phyloP scores from a whole-genome alignment of 2,797 vertebrate genomes.

The Heterohyrax brucei region DNA sequence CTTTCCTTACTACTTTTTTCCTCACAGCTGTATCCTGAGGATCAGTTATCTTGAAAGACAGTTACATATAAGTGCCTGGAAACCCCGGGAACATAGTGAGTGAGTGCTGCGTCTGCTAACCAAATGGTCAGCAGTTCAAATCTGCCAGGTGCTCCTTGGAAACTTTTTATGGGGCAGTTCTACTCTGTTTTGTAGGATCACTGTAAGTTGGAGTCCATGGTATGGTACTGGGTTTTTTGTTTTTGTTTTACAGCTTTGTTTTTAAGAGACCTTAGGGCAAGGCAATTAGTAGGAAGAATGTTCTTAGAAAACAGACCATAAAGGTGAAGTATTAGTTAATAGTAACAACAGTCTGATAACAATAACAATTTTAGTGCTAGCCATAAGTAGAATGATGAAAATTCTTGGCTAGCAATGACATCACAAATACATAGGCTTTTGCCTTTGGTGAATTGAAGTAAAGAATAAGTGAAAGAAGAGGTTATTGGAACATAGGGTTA shows the following conservation, averaged over 20 bases:
- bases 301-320: not conserved
- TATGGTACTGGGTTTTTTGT: too few species aligned
- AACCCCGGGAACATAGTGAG: too few species aligned
- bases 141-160: too few species aligned
- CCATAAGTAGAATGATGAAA: not conserved
- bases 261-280: not conserved
- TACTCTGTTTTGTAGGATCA: too few species aligned
- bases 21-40: not conserved
- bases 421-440: not conserved
- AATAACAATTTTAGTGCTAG: not conserved
- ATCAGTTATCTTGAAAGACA: not conserved
- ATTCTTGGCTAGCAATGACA: not conserved
- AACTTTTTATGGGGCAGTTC: too few species aligned
- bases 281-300: not conserved
- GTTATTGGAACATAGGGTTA: not conserved
- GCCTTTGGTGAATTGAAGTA: not conserved
- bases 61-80: too few species aligned
- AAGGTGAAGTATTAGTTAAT: not conserved
- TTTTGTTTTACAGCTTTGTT: slow-evolving; percentile 6
- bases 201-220: too few species aligned
- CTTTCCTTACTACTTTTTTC: not conserved
- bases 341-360: not conserved
- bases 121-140: too few species aligned
- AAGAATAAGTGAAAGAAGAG: not conserved
- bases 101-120: too few species aligned